Percentiles rank a stretch among this genome's conserved stretches.
These are phyloP conservation scores for Potorous gilbertii DNA, from an alignment of 2,797 vertebrate genomes.

Conservation along the genomic window DNA sequence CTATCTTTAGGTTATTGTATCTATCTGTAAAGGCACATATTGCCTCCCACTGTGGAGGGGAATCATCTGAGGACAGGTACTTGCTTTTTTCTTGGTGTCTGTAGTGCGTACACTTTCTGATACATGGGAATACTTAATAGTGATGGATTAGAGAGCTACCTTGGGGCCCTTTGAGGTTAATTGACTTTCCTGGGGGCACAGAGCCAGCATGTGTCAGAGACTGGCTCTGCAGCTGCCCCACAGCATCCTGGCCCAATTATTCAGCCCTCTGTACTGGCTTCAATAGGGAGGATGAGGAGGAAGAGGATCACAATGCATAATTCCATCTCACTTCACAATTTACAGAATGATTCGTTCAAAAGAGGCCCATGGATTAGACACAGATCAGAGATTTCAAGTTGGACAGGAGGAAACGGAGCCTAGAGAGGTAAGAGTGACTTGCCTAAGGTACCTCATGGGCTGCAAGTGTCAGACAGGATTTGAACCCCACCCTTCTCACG, in stretches of 20 bases:
- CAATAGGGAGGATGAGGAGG: neutral
- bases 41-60: neutral
- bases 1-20: neutral
- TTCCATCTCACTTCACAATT: neutral
- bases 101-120: neutral
- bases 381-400: neutral
- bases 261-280: neutral
- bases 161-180: neutral
- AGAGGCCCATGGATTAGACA: neutral
- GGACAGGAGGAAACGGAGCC: neutral
- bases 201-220: neutral
- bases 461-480: neutral
- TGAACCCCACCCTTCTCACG: neutral
- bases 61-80: neutral
- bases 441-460: neutral
- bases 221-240: neutral
- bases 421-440: neutral
- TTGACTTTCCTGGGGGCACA: neutral
- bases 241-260: neutral
- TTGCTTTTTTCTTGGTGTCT: neutral
- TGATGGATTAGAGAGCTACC: neutral
- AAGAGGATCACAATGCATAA: neutral
- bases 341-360: neutral
- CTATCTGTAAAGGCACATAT: neutral
- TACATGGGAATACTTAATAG: neutral